phyloP scores from a whole-genome alignment of 2,888 invertebrate species.

The Heliconius aoede region DNA sequence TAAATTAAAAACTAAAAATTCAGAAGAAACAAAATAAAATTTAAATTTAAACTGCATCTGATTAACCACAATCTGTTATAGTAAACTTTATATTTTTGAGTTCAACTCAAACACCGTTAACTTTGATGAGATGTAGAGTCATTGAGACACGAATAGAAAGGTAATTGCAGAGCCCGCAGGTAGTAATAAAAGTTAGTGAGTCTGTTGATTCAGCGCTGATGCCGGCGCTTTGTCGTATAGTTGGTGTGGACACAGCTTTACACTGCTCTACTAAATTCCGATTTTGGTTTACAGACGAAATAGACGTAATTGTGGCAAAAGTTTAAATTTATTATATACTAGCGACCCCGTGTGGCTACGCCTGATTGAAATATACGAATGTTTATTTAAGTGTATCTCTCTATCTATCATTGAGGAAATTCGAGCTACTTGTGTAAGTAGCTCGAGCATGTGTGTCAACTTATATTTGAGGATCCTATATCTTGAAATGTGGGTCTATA shows the following conservation, averaged over 20 bases:
- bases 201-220: slow-evolving; percentile 32
- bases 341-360: no score
- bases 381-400: no score
- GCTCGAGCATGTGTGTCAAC: no score
- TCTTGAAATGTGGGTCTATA: no score
- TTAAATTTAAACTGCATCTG: slow-evolving; percentile 1
- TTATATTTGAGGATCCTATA: no score
- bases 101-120: slow-evolving; percentile 34
- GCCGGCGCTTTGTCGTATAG: slow-evolving; percentile 32
- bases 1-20: no score
- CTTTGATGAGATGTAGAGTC: slow-evolving; percentile 30
- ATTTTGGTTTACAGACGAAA: slow-evolving; percentile 21
- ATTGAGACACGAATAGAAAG: slow-evolving; percentile 31
- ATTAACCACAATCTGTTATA: background rate
- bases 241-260: slow-evolving; percentile 31
- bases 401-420: no score
- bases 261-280: slow-evolving; percentile 6
- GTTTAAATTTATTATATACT: slow-evolving; percentile 2
- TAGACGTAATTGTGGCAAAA: slow-evolving; percentile 9
- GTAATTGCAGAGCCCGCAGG: slow-evolving; percentile 37
- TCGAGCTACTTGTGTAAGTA: no score
- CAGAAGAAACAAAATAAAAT: no score
- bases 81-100: slow-evolving; percentile 19
- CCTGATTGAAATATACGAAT: no score
- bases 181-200: slow-evolving; percentile 38